Conservation (phyloP, 2,113 vertebrate genomes). For the Hepsetus odoe region DNA sequence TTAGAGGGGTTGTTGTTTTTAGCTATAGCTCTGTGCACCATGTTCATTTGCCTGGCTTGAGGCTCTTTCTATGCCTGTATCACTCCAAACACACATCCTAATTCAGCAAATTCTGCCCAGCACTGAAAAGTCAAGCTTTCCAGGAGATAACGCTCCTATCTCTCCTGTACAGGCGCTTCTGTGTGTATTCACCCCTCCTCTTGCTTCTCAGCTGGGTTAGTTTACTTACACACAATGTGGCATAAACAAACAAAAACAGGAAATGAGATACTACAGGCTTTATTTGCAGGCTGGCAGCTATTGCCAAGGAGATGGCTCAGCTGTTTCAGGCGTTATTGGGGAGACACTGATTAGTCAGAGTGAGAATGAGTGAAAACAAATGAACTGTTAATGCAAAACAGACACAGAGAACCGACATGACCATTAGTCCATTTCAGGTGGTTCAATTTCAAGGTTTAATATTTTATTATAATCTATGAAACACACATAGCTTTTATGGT, state of each 20-base stretch:
- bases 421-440: neutral
- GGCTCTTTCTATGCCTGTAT: conserved; percentile 36
- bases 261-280: conserved; percentile 47
- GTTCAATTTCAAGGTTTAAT: neutral
- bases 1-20: conserved; percentile 12
- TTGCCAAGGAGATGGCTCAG: conserved; percentile 46
- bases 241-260: conserved; percentile 52
- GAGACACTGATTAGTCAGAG: conserved; percentile 39
- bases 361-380: conserved; percentile 17
- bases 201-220: conserved; percentile 38
- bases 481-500: neutral
- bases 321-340: conserved; percentile 47
- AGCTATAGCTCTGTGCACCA: conserved; percentile 22
- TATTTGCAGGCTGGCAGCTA: conserved; percentile 29
- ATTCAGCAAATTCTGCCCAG: conserved; percentile 31
- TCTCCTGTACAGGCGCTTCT: conserved; percentile 45
- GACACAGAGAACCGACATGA: neutral
- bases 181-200: conserved; percentile 30
- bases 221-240: conserved; percentile 50
- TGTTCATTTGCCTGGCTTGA: conserved; percentile 36
- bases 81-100: conserved; percentile 33
- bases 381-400: conserved; percentile 16
- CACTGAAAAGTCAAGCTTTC: conserved; percentile 42
- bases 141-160: conserved; percentile 56
- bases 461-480: neutral